Percentiles rank a stretch among this genome's conserved stretches.
Conservation (phyloP, 2,113 vertebrate genomes). For the Leiothrix lutea region DNA sequence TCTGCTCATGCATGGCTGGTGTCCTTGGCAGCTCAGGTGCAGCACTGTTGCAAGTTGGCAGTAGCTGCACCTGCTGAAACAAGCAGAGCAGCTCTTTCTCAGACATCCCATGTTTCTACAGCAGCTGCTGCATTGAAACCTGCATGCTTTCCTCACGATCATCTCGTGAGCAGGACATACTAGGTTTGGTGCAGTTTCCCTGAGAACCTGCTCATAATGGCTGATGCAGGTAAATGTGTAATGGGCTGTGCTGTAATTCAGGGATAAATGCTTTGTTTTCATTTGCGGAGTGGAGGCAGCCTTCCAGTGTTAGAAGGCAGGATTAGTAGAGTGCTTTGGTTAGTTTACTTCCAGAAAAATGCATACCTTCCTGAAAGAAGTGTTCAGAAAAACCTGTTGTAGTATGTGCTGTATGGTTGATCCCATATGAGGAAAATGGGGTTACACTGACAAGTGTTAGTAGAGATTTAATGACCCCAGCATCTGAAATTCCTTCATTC, state of each 20-base stretch:
- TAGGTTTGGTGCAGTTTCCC: not conserved
- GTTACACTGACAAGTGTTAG: not conserved
- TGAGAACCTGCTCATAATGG: not conserved
- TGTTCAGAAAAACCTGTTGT: not conserved
- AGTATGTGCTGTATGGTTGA: not conserved
- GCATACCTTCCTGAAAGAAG: not conserved
- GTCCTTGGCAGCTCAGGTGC: not conserved
- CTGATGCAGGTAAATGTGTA: not conserved
- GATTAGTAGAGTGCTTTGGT: not conserved
- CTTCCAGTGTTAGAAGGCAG: not conserved
- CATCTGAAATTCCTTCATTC: not conserved
- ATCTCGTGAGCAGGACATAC: not conserved
- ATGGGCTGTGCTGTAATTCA: not conserved
- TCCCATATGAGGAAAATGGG: not conserved
- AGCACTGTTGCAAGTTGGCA: not conserved
- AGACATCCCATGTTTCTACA: not conserved
- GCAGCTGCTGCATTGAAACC: not conserved
- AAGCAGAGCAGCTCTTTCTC: not conserved
- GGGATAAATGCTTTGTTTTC: not conserved
- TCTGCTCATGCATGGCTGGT: fast-evolving
- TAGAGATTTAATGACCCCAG: not conserved
- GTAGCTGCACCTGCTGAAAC: not conserved
- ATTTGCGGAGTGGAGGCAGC: not conserved
- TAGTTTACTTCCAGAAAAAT: not conserved
- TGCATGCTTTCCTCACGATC: not conserved